Conservation (phyloP, 2,113 vertebrate genomes). For the human (Homo sapiens) region DNA sequence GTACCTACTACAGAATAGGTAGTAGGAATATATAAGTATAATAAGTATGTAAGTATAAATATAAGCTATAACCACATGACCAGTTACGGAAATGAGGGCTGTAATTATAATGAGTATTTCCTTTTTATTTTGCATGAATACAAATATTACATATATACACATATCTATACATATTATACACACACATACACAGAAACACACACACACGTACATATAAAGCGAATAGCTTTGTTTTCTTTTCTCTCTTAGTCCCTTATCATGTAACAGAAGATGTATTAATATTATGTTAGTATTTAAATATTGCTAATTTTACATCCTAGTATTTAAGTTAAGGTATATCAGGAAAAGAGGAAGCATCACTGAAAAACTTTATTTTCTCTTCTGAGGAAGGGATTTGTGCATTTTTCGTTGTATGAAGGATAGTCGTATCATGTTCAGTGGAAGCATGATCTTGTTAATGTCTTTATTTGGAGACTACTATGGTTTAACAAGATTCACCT, state of each 20-base stretch:
- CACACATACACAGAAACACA: neutral
- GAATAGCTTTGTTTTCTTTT: neutral
- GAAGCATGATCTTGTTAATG: neutral
- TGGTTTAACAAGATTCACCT: neutral
- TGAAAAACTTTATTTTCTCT: neutral
- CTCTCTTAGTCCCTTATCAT: neutral
- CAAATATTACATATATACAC: neutral
- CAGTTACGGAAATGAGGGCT: neutral
- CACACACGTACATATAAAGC: neutral
- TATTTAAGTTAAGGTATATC: neutral
- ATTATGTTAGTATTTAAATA: neutral
- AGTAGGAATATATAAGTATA: neutral
- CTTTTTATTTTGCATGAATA: neutral
- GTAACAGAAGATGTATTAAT: neutral
- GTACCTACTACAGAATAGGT: neutral
- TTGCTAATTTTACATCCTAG: neutral
- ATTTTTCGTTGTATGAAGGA: neutral
- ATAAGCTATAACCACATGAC: neutral
- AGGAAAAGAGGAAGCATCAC: neutral
- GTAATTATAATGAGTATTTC: neutral
- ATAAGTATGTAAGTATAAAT: neutral
- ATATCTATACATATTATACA: neutral
- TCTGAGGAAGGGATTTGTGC: neutral
- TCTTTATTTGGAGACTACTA: neutral
- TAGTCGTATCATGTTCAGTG: neutral